Base-by-base conservation (phyloP, 2,888 invertebrate genomes). In the Nudaria mundana region DNA sequence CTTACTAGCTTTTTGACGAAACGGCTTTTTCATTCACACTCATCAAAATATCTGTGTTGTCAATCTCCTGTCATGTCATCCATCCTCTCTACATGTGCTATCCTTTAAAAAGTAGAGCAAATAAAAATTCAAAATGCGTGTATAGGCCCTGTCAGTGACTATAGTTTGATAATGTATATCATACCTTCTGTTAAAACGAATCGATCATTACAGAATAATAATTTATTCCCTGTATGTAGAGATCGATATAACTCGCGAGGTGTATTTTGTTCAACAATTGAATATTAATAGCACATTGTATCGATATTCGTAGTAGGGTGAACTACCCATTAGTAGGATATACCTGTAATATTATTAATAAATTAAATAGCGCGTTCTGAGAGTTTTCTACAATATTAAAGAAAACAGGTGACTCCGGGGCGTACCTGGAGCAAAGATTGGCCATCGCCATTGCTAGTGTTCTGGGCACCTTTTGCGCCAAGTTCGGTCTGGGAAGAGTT, bases 241-340 rank as follows among this genome's bases (percentile, higher is more conserved):
- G 13, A 28, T 37, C 32, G 30, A 10, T 15, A 37, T 52, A 39
- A 39, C 31, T 36, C 15, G 31, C 14, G 16, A 32, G 23, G 15
- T 24, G 31, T 34, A 48, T 42, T 50, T 46, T 30, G 25, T 40
- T 25, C 33, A 50, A 56, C 50, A 52, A 50, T 59, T 56, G 48
- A 52, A 59, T 40, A 49, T 47, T 55, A 50, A 41, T 33, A 26
- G 24, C 5, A 33, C 35, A 37, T 40, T 59, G 45, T 25, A 22
- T 33, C 22, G 32, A 44, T 42, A 45, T 23, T 44, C 30, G 33
- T 47, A 35, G 26, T 44, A 41, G 28, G 45, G 54, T 48, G 30
- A 35, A 25, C 0, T 5, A 4, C n/a, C 26, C 30, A 26, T 39
- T 54, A 50, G 7, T 30, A 5, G 12, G 30, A 6, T 16, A 8